Percentiles rank a stretch among this genome's conserved stretches.
phyloP scores from a whole-genome alignment of 2,113 vertebrate species.

The Trematomus loennbergii region DNA sequence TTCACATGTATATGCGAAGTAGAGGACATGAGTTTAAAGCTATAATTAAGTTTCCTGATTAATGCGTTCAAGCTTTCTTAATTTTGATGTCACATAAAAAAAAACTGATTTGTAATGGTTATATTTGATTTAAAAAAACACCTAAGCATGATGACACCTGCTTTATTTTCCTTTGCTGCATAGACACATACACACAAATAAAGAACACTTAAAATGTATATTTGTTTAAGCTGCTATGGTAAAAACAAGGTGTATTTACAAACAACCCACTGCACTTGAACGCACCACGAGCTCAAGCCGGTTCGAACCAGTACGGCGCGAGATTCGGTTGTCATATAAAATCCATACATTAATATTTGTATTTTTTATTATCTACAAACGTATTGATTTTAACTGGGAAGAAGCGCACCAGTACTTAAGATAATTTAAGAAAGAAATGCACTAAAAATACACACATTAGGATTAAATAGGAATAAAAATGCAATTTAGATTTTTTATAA shows the following conservation, averaged over 20 bases:
- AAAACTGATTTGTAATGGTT: no score
- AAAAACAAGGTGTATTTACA: background rate
- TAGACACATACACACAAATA: background rate
- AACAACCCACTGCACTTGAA: slow-evolving; percentile 40
- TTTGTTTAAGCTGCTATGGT: background rate
- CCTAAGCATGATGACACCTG: background rate
- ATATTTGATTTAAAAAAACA: no score
- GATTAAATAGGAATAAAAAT: background rate
- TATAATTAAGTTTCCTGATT: fast-evolving
- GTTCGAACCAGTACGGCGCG: slow-evolving; percentile 86
- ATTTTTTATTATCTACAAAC: no score
- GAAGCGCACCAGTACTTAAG: no score
- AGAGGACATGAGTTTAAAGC: background rate
- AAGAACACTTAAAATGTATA: fast-evolving
- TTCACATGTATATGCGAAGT: fast-evolving
- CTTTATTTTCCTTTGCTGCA: background rate
- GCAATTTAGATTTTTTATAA: no score
- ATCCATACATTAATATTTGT: background rate
- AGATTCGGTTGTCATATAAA: slow-evolving; percentile 35
- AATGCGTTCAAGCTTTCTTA: background rate
- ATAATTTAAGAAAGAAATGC: no score
- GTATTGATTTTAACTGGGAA: no score
- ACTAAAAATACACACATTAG: no score
- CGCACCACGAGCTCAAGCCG: slow-evolving; percentile 76
- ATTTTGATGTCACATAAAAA: background rate